Evolutionary conservation across 2,797 vertebrate species (phyloP), one percentile per base, ranked within the genome.

Genomic region (Erethizon dorsatum): DNA sequence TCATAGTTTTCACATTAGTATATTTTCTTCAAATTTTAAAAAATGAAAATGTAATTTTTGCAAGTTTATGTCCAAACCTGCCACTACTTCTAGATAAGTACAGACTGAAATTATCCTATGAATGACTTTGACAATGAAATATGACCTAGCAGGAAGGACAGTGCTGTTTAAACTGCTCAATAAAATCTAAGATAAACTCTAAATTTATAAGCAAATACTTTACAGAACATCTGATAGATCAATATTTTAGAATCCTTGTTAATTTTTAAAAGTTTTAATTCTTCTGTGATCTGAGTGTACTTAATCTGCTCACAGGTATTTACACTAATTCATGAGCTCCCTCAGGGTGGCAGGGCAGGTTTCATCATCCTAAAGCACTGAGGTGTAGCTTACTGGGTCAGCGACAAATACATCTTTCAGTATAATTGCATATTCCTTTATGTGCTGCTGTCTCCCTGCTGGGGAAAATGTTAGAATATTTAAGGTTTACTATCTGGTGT

Each of bases 381-480:
- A 79, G 5, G 84, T 90, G 65, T 11, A n/a, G 83, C 83, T 88
- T 90, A 54, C 88, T 28, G 85, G 88, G 86, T 96, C 94, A 95
- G 91, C 28, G 31, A 95, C 92, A 97, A 94, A 97, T 90, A 89
- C 84, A 96, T 96, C 77, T 96, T 83, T 90, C 59, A 3, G 13
- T 47, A 28, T 88, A 96, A 97, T 67, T 97, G 75, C 88, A 65
- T 18, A 88, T 78, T 95, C 75, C 85, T 96, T 95, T 95, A 79
- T 77, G 77, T 83, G 85, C 56, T 61, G 83, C 67, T 80, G 86
- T 96, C 87, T 97, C 91, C 95, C 95, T 93, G 94, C 97, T 98
- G 96, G 80, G 95, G 90, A 82, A 92, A 95, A 94, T 52, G 90
- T 61, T 97, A 84, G 97, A 97, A 97, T 97, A 97, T 96, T 97